Evolutionary conservation across 2,888 invertebrate genomes (phyloP), one percentile per base, ranked within the genome.

Genomic region (Acrobasis consociella): DNA sequence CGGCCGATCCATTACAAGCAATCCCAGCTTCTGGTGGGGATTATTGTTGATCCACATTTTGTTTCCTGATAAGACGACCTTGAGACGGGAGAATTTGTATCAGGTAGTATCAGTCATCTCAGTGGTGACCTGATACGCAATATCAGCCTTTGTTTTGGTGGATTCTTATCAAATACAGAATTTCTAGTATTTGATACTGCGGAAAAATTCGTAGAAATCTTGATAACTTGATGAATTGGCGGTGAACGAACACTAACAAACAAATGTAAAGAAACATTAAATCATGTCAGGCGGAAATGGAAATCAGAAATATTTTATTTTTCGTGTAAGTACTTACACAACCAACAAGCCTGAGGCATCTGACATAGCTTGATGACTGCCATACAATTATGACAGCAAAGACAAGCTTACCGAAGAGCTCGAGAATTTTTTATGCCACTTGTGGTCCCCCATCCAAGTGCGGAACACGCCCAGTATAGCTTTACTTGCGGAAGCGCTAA

Each of bases 51-150:
- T 60, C 60, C 51, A 15, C 50, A 38, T 59, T 50, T 59, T 37
- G 8, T 59, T 16, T 17, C 22, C 8, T 50, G 49, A 50, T 51
- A 60, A 60, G 17, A 39, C 11, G 58, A 60, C 46, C 62, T 60
- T 42, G 62, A 62, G 62, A 55, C 59, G 38, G 11, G 58, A 51
- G 15, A 49, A 50, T 49, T 59, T 51, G 49, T 42, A 49, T 22
- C 22, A 22, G 22, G 11, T 37, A 15, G 56, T 64, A 64, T 64
- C 63, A 55, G 56, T 60, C 51, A 61, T 53, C 49, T 17, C 22
- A n/a, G 42, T 16, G 17, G 56, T 50, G 52, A 60, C 51, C 50
- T 52, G 60, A 60, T 38, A 51, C 13, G 9, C 38, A 15, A 37
- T 42, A 56, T 56, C 42, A 56, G 17, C 16, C 13, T 51, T 60